phyloP scores from a whole-genome alignment of 2,888 invertebrate species.

The Corbicula japonica region DNA sequence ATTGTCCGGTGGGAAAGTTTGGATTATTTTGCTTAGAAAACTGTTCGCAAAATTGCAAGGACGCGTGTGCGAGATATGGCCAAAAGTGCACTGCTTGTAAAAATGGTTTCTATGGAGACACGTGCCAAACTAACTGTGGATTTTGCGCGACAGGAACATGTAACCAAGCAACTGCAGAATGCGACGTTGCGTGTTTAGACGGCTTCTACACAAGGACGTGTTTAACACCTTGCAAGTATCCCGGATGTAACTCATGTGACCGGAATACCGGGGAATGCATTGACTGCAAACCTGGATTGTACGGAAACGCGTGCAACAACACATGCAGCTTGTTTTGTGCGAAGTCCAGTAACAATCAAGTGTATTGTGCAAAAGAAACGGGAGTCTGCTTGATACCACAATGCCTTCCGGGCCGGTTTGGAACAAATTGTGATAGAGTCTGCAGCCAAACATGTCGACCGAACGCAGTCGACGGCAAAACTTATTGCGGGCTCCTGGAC shows the following conservation, averaged over 20 bases:
- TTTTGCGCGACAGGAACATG: conserved; percentile 44
- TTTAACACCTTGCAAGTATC: conserved; percentile 13
- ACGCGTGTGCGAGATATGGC: conserved; percentile 23
- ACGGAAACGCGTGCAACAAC: conserved; percentile 25
- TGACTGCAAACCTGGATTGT: conserved; percentile 24
- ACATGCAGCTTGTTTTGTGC: conserved; percentile 38
- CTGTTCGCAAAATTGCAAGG: conserved; percentile 53
- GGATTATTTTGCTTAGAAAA: conserved; percentile 44
- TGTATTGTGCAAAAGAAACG: conserved; percentile 38
- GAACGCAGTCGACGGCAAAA: conserved; percentile 13
- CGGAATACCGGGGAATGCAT: conserved; percentile 19
- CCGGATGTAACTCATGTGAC: conserved; percentile 33
- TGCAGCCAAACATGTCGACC: conserved; percentile 37
- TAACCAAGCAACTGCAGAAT: conserved; percentile 17
- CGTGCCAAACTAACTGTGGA: conserved; percentile 24
- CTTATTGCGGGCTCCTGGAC: conserved; percentile 32
- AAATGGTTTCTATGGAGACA: conserved; percentile 30
- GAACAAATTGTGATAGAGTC: conserved; percentile 7
- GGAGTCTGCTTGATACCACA: conserved; percentile 34
- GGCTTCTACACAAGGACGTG: conserved; percentile 32
- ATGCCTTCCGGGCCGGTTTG: conserved; percentile 36
- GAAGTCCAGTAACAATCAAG: not conserved
- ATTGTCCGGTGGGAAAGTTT: conserved; percentile 32
- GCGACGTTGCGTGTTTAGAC: conserved; percentile 28
- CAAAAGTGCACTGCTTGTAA: conserved; percentile 40